Base-by-base conservation (phyloP, 2,888 invertebrate genomes). In the Caenorhabditis sinica region DNA sequence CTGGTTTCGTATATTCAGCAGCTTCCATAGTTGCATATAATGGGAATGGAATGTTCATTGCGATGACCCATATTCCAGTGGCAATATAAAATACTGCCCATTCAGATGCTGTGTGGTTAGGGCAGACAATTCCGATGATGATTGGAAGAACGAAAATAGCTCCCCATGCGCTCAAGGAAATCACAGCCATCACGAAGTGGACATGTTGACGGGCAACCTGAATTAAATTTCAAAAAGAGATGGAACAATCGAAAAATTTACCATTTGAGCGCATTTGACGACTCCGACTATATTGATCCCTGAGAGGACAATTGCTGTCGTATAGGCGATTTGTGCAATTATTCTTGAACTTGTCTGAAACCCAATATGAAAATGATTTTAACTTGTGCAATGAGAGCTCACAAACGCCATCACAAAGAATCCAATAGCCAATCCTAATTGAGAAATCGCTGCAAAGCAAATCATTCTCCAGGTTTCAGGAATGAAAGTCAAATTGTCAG, bases 271-370 rank as follows among this genome's bases (percentile, higher is more conserved):
- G 63, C 87, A 86, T 63, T 87, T 87, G 43, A 88, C 84, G 1
- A 87, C 86, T 25, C 90, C 90, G 0, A 90, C 87, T 28, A 87
- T 85, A 66, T 90, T 90, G 79, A 90, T 66, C 15, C 89, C 89
- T 28, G 83, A 82, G 53, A 89, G 87, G 33, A 83, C 85, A 68
- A 89, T 88, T 1, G 87, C 87, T 0, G 75, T 58, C 2, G 90
- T 89, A 82, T 88, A 90, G 65, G 84, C 87, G 6, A 87, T 33
- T 81, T 89, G 89, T 3, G 86, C 89, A 33, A 84, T 23, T 20
- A 82, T 28, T 33, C 82, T 66, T 25, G 77, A 73, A 23, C 30
- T 56, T 13, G 87, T 87, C 88, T 89, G 83, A 56, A 83, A 72
- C 11, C 28, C 4, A 15, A 49, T n/a, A n/a, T n/a, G n/a, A n/a